Evolutionary conservation across 2,888 invertebrate genomes (phyloP), one percentile per base, ranked within the genome.

Genomic region (Pandemis heparana): DNA sequence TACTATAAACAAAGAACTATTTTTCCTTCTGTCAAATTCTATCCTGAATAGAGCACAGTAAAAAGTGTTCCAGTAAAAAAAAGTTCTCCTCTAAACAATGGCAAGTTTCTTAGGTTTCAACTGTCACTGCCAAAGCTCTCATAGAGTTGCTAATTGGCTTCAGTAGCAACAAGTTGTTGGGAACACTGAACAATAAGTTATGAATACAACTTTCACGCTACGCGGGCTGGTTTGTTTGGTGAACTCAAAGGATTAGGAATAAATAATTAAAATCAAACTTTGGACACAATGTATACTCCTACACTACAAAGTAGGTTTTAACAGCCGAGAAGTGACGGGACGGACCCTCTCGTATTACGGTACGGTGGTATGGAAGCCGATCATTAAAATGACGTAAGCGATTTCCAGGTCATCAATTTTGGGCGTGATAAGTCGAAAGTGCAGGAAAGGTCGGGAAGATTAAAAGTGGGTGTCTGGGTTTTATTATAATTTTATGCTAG

Each of bases 301-400:
- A 41, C 39, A 43, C 41, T 32, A 51, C 59, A 69, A 46, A 60
- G 68, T 63, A 48, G 63, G 16, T 64, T 73, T 59, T n/a, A 38
- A 18, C 53, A 41, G 71, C 39, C 39, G 62, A 63, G 6, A 65
- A 16, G 65, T 63, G 53, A 60, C 69, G 51, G 59, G 39, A 23
- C 39, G 56, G 51, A 16, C 59, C 41, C 43, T 53, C 60, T 32
- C 16, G 53, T 53, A 18, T 53, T 53, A 18, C 16, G 53, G 53
- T 60, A 64, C 60, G 70, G 51, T 18, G 51, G 32, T 48, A 48
- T 62, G 51, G 68, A 68, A 63, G 38, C 48, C 63, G 68, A 63
- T 68, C 63, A 73, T 69, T 73, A 74, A 70, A 74, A 68, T 74
- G 74, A 74, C 74, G 74, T 69, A 70, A 70, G 74, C 74, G 65